Evolutionary conservation across 1,140 invertebrate species (phyloP).

Genomic region (Himalopsyche phryganea): DNA sequence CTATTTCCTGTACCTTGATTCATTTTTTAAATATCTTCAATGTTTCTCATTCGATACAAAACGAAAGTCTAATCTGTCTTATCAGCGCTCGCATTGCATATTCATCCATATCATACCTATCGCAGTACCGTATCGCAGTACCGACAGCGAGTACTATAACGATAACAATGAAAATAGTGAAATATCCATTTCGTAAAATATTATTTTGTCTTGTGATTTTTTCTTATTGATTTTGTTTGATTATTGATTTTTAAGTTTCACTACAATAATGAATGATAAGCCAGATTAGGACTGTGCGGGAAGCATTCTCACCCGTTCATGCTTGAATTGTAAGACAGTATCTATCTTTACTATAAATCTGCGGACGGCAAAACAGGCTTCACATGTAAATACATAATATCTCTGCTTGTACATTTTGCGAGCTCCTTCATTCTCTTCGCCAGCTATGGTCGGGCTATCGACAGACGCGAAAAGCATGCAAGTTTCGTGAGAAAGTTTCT

Average conservation of each 20-base stretch:
- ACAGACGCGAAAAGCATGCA: conserved; percentile 62
- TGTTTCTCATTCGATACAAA: conserved; percentile 27
- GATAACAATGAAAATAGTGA: too few species aligned
- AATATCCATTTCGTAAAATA: conserved; percentile 3
- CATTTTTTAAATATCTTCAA: conserved; percentile 16
- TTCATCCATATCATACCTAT: not conserved
- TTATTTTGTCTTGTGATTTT: conserved; percentile 4
- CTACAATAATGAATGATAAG: conserved; percentile 37
- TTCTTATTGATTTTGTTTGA: not conserved
- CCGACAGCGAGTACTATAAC: too few species aligned
- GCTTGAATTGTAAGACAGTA: conserved; percentile 34
- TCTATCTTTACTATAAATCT: conserved; percentile 18
- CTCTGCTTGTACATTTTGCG: conserved; percentile 51
- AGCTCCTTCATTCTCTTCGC: conserved; percentile 35
- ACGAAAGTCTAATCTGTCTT: conserved; percentile 34
- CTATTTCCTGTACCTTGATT: conserved; percentile 22
- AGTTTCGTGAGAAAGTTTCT: conserved; percentile 71
- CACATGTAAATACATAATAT: conserved; percentile 54
- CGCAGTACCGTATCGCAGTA: not conserved
- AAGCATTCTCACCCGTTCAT: conserved; percentile 63
- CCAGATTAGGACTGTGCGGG: conserved; percentile 62
- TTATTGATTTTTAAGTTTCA: conserved; percentile 9
- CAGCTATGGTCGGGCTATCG: conserved; percentile 35
- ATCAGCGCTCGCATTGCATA: conserved; percentile 11
- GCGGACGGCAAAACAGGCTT: conserved; percentile 34